Percentiles rank a stretch among this genome's conserved stretches.
Evolutionary conservation across 35 echinoderm and acorn worm genomes (phyloP).

Genomic region (Apostichopus japonicus): DNA sequence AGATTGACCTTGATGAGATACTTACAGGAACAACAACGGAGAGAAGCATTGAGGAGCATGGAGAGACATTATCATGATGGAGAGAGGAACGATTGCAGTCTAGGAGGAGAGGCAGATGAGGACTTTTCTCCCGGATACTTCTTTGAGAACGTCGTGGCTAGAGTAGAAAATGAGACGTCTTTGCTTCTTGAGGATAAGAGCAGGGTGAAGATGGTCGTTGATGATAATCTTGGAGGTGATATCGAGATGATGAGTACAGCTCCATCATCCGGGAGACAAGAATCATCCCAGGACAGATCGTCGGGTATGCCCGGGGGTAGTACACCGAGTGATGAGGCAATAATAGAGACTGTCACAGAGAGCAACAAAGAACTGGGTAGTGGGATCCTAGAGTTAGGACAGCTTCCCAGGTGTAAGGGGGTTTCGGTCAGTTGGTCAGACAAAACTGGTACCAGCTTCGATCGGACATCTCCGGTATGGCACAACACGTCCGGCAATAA

Average conservation of each 20-base stretch:
- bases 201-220: background rate
- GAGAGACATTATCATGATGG: background rate
- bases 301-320: background rate
- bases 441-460: background rate
- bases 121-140: conserved; percentile 64
- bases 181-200: background rate
- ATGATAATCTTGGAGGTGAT: no score
- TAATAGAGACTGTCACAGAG: background rate
- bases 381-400: no score
- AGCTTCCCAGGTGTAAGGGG: no score
- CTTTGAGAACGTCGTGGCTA: conserved; percentile 65
- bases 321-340: background rate
- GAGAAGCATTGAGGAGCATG: background rate
- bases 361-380: background rate
- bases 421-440: background rate
- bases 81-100: background rate
- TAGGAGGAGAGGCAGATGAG: background rate
- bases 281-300: no score
- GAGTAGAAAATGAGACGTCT: conserved; percentile 40
- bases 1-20: conserved; percentile 73
- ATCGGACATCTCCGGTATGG: background rate
- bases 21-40: conserved; percentile 63
- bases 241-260: no score
- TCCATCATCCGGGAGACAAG: no score
- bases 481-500: no score